Conservation (phyloP, 1,140 invertebrate genomes). For the Pomacea maculata region DNA sequence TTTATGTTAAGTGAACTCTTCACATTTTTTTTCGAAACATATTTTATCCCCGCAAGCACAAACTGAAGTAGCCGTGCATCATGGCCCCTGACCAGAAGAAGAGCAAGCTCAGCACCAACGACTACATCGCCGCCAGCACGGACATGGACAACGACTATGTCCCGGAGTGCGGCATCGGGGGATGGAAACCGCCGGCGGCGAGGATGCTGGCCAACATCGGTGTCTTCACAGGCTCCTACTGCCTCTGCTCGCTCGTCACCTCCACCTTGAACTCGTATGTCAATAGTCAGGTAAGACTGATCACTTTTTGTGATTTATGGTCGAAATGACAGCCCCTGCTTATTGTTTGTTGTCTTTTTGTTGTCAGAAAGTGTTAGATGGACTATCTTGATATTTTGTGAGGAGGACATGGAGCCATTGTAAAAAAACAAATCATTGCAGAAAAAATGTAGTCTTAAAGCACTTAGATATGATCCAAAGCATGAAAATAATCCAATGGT, state of each 20-base stretch:
- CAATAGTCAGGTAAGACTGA: constrained; percentile 28
- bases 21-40: too few relatives aligned
- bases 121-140: too few relatives aligned
- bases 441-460: background rate
- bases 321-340: background rate
- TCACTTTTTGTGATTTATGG: background rate
- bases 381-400: background rate
- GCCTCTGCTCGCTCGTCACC: constrained; percentile 28
- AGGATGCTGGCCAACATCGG: constrained; percentile 30
- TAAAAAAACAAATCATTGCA: constrained; percentile 3
- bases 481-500: too few relatives aligned
- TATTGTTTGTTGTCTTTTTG: too few relatives aligned
- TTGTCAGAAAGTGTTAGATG: too few relatives aligned
- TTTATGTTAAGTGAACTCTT: too few relatives aligned
- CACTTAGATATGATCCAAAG: background rate
- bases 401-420: too few relatives aligned
- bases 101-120: too few relatives aligned
- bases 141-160: background rate
- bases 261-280: constrained; percentile 29
- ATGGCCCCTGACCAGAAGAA: too few relatives aligned
- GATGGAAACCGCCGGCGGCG: constrained; percentile 6
- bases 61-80: too few relatives aligned
- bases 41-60: too few relatives aligned
- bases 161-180: constrained; percentile 23
- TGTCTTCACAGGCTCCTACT: constrained; percentile 25